phyloP scores from a whole-genome alignment of 2,888 invertebrate genomes.

The Caenorhabditis panamensis region DNA sequence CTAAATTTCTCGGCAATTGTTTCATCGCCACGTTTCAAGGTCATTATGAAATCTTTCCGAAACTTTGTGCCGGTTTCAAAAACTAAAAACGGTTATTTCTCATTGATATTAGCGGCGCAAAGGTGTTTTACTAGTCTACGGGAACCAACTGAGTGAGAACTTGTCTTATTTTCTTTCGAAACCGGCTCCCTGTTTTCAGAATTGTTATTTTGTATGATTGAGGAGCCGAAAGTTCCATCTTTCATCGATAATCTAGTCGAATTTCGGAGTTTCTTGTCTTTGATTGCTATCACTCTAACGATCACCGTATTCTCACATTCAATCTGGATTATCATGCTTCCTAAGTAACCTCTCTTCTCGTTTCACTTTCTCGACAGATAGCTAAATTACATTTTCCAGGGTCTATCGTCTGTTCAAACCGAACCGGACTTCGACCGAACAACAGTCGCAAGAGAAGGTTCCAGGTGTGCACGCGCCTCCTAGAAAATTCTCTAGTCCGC shows the following conservation, averaged over 20 bases:
- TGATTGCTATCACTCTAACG: not conserved
- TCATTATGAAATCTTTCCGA: not conserved
- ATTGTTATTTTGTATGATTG: slow-evolving; percentile 6
- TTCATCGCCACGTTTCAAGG: not conserved
- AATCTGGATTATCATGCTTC: slow-evolving; percentile 14
- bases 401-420: slow-evolving; percentile 24
- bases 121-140: not conserved
- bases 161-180: not conserved
- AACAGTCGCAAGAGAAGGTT: slow-evolving; percentile 1
- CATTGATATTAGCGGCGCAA: not conserved
- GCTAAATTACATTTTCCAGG: slow-evolving; percentile 8
- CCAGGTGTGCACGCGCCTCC: not conserved
- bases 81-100: not conserved
- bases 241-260: slow-evolving; percentile 10
- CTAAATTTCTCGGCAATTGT: not conserved
- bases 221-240: not conserved
- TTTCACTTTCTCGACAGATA: not conserved
- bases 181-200: not conserved
- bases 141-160: not conserved
- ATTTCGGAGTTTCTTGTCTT: not conserved
- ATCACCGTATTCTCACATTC: slow-evolving; percentile 10
- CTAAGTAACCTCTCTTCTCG: slow-evolving; percentile 10
- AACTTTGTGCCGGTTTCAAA: not conserved
- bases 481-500: slow-evolving; percentile 3
- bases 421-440: slow-evolving; percentile 2